Evolutionary conservation across 2,113 vertebrate genomes (phyloP), one percentile per base, ranked within the genome.

Genomic region (Lanius ludovicianus): DNA sequence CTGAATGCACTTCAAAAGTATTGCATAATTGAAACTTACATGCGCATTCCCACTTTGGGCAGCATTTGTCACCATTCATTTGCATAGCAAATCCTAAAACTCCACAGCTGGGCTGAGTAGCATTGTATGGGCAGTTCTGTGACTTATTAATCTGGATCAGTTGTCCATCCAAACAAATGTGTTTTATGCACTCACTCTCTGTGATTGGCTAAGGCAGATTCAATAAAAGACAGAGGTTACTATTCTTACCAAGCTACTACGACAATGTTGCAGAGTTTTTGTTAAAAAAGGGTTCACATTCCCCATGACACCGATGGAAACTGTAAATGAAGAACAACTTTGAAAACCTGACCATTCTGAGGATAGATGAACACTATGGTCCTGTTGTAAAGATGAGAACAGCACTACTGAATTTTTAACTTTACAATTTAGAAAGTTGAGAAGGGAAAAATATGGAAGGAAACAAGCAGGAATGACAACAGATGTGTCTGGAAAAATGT

Each of bases 1-100:
- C 15, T 39, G 60, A 65, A 74, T 53, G 59, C 5, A 24, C 14
- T 86, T 91, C 39, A 60, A 55, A 95, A 93, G 22, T 31, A 86
- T 7, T n/a, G 19, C 13, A 33, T 49, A 73, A 67, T 56, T 67
- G 50, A 92, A 83, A 98, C 99, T 99, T 97, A 99, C 99, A 99
- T 97, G 99, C 98, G 94, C 99, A 99, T 90, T 99, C 98, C 99
- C 99, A 99, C 96, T 98, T 93, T 5, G 99, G 99, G 78, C 99
- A 99, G 97, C 99, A 99, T 90, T 98, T 99, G 97, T 99, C 99
- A 75, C 99, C 99, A 33, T 99, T 99, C 56, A 98, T 97, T 90
- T 98, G 98, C 47, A 99, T 71, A 2, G 99, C 98, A 9, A 99
- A 98, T 90, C 99, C 99, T 59, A 99, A 96, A 93, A 99, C 97